Percentiles rank a stretch among this genome's conserved stretches.
These are phyloP conservation scores for Eurytoma adleriae DNA, from an alignment of 2,888 invertebrate species.

Conservation along the genomic window DNA sequence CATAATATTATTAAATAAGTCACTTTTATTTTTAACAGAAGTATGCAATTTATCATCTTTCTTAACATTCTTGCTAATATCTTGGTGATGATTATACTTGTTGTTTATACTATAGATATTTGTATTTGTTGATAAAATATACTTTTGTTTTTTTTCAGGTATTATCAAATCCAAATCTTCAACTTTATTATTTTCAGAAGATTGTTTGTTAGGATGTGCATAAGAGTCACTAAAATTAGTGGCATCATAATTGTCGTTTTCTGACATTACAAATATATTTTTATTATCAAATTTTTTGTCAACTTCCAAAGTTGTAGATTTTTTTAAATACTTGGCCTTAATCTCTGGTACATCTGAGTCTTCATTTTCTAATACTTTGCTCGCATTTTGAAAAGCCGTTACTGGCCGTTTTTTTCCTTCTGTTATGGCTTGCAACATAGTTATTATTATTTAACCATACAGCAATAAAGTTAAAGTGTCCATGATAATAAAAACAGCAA, in stretches of 20 bases:
- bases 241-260: not conserved
- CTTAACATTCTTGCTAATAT: not conserved
- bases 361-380: conserved; percentile 5
- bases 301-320: conserved; percentile 37
- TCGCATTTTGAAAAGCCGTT: conserved; percentile 19
- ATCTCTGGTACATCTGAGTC: conserved; percentile 16
- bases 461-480: too few species aligned
- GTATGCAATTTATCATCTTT: conserved; percentile 14
- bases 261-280: not conserved
- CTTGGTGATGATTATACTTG: conserved; percentile 1
- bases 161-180: not conserved
- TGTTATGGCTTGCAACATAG: not conserved
- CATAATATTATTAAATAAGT: conserved; percentile 49
- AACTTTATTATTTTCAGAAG: conserved; percentile 10
- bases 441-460: too few species aligned
- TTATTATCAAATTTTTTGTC: conserved; percentile 8
- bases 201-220: conserved; percentile 4
- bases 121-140: conserved; percentile 10
- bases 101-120: not conserved
- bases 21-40: conserved; percentile 37
- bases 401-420: conserved; percentile 39
- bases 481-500: too few species aligned
- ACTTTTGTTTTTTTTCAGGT: conserved; percentile 26
- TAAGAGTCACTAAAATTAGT: not conserved
- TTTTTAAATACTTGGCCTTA: conserved; percentile 29